phyloP scores from a whole-genome alignment of 2,113 vertebrate species.

The Zeus faber region DNA sequence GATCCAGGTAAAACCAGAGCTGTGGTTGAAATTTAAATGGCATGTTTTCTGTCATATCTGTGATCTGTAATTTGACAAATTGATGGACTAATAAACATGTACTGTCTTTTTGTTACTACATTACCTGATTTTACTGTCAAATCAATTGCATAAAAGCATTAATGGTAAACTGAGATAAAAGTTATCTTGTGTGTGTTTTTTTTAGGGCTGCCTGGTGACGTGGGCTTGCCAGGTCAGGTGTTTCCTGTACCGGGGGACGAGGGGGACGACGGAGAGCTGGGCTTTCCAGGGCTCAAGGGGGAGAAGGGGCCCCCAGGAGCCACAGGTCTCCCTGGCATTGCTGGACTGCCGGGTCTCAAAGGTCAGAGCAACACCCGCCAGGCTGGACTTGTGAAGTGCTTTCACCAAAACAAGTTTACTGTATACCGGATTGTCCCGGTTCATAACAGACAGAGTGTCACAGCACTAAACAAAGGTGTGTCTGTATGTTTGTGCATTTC shows the following conservation, averaged over 20 bases:
- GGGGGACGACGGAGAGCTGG: constrained; percentile 73
- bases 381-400: not conserved
- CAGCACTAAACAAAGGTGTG: too few species aligned
- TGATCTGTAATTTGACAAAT: too few species aligned
- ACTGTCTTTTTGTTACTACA: too few species aligned
- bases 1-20: constrained; percentile 38
- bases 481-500: too few species aligned
- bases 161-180: not conserved
- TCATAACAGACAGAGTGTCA: too few species aligned
- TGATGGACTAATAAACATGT: too few species aligned
- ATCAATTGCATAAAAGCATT: too few species aligned
- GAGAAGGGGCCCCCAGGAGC: constrained; percentile 34
- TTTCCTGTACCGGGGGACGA: constrained; percentile 65
- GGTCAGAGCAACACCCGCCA: constrained; percentile 44
- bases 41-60: too few species aligned
- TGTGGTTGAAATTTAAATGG: too few species aligned
- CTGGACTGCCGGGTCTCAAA: constrained; percentile 44
- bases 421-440: too few species aligned
- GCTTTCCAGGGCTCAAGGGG: constrained; percentile 40
- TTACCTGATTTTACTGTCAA: too few species aligned
- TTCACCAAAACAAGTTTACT: too few species aligned
- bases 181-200: not conserved
- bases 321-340: constrained; percentile 31
- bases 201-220: constrained; percentile 56
- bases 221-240: constrained; percentile 44